Base-by-base conservation (phyloP, 2,797 vertebrate species). In the Decapterus maruadsi region DNA sequence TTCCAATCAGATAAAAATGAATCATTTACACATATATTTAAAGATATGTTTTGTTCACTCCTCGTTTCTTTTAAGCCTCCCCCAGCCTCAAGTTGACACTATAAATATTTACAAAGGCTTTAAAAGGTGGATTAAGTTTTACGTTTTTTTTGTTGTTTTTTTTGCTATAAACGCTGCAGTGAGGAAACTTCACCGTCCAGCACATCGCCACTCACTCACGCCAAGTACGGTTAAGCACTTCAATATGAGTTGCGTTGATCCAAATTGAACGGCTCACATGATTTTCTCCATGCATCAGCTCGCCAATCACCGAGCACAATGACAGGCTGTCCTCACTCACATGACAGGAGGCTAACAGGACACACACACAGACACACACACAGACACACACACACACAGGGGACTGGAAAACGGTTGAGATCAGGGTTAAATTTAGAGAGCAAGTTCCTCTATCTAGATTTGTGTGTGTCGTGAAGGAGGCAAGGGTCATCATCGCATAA, bases 341-440 rank as follows among this genome's bases (percentile, higher is more conserved):
- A 93, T 92, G 93, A 92, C 86, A 81, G 78, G 75, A 74, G 67
- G 31, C 90, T 87, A 92, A 89, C 87, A 80, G 84, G 86, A 83
- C 72, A 76, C 80, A 76, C 62, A 78, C 87, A 76, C 78, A 56
- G 86, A 83, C 72, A 76, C 80, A 76, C 62, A 78, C 87, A 76
- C 78, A 56, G 59, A 67, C 26, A 59, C 68, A 56, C 46, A 50
- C 45, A 46, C 46, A 50, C 46, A 50, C 19, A 55, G 66, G n/a
- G 66, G 63, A 31, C 45, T 85, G 87, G 83, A 88, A 85, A 90
- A 89, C 46, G 17, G 82, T 81, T 91, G 87, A 91, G 84, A 90
- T 90, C 87, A 90, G 80, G 83, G 89, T 94, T 94, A 93, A 91
- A 92, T 93, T 91, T 93, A 93, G 93, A 87, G 87, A 81, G 85